phyloP scores from a whole-genome alignment of 2,797 vertebrate genomes.

The Sebastes matsubarae region DNA sequence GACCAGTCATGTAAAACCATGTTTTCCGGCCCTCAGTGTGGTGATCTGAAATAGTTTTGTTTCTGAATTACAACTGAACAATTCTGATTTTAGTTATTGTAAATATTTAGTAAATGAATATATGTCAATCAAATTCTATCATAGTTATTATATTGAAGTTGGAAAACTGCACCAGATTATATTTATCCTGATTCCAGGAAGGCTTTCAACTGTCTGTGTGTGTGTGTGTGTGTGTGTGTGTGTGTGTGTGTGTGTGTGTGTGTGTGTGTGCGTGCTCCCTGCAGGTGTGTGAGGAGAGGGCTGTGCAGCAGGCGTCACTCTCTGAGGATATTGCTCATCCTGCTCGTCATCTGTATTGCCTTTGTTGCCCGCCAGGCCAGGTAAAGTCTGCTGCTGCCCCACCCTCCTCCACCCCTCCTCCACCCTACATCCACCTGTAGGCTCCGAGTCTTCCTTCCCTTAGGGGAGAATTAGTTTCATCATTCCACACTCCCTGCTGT shows the following conservation, averaged over 20 bases:
- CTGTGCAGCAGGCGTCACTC: slow-evolving; percentile 69
- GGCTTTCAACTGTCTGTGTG: neutral
- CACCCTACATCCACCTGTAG: neutral
- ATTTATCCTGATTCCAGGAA: neutral
- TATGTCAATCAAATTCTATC: no score
- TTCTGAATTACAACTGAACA: neutral
- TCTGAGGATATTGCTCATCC: slow-evolving; percentile 77
- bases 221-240: neutral
- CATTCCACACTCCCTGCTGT: neutral
- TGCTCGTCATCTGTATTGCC: slow-evolving; percentile 76
- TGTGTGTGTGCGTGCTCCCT: slow-evolving; percentile 32
- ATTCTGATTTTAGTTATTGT: neutral
- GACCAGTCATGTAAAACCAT: no score
- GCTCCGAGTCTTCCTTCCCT: neutral
- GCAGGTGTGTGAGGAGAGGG: slow-evolving; percentile 73
- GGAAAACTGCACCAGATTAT: neutral
- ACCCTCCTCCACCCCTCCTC: no score
- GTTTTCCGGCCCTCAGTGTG: neutral
- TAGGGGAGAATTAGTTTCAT: neutral
- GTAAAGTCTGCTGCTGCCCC: slow-evolving; percentile 51
- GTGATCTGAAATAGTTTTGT: neutral
- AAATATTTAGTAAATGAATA: no score
- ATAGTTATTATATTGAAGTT: neutral
- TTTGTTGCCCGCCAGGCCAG: slow-evolving; percentile 71
- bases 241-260: neutral